Evolutionary conservation across 2,797 vertebrate species (phyloP).

Genomic region (Sphaeramia orbicularis): DNA sequence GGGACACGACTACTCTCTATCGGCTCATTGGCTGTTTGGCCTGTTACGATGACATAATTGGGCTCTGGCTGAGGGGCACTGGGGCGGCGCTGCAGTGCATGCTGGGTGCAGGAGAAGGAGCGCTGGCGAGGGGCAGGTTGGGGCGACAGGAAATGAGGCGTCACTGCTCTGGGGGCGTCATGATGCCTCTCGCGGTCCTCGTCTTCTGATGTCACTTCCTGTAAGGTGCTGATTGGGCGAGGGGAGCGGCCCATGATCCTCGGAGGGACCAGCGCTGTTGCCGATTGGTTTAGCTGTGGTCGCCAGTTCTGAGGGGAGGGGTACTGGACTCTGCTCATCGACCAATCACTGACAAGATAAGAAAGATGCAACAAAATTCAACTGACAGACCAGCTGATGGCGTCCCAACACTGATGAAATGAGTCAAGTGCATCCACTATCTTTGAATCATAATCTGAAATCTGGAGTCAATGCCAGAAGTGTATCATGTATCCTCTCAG

Average conservation of each 20-base stretch:
- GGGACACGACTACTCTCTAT: slow-evolving; percentile 71
- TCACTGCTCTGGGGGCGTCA: slow-evolving; percentile 72
- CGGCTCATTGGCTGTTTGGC: slow-evolving; percentile 75
- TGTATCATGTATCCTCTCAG: too few relatives aligned
- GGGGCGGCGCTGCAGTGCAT: slow-evolving; percentile 84
- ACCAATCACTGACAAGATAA: slow-evolving; percentile 81
- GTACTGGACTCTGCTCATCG: slow-evolving; percentile 75
- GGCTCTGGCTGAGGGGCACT: slow-evolving; percentile 78
- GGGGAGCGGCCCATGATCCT: slow-evolving; percentile 84
- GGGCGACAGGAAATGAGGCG: slow-evolving; percentile 84
- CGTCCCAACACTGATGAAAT: too few relatives aligned
- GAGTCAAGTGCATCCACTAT: too few relatives aligned
- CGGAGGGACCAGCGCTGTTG: slow-evolving; percentile 86
- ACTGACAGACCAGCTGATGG: not conserved
- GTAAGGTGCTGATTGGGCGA: slow-evolving; percentile 87
- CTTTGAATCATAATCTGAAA: too few relatives aligned
- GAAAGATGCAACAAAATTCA: slow-evolving; percentile 2
- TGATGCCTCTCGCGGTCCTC: slow-evolving; percentile 82
- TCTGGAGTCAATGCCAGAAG: too few relatives aligned
- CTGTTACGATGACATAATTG: slow-evolving; percentile 67
- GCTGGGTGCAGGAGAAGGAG: slow-evolving; percentile 88
- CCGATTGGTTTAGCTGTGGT: slow-evolving; percentile 83
- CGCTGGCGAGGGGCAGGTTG: slow-evolving; percentile 85
- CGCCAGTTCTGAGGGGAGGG: slow-evolving; percentile 84
- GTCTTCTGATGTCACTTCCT: slow-evolving; percentile 88